Percentiles rank a stretch among this genome's conserved stretches.
phyloP scores from a whole-genome alignment of 2,797 vertebrate genomes.

The Chelonia mydas region DNA sequence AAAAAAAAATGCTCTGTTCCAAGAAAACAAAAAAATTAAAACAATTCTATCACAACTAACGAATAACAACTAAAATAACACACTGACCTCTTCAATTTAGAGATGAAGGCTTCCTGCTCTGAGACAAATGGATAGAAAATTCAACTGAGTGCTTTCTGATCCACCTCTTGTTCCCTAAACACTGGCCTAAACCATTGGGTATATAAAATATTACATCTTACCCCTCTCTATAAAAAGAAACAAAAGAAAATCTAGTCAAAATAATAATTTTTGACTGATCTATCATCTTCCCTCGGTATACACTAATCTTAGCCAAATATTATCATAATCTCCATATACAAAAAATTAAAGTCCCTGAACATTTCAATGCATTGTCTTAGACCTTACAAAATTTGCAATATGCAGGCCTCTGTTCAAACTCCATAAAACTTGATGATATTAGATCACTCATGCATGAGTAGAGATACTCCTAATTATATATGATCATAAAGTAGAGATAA shows the following conservation, averaged over 20 bases:
- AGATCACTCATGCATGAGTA: background rate
- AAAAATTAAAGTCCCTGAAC: background rate
- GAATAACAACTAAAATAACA: background rate
- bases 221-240: background rate
- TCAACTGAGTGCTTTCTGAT: background rate
- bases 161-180: background rate
- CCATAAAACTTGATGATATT: background rate
- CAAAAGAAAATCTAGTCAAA: background rate
- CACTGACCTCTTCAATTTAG: background rate
- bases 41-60: background rate
- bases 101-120: background rate
- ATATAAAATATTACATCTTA: background rate
- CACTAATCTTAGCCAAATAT: background rate
- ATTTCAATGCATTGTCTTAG: background rate
- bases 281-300: background rate
- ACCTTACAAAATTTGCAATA: background rate
- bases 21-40: background rate
- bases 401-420: background rate
- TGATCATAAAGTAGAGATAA: background rate
- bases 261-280: background rate
- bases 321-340: background rate
- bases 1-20: background rate
- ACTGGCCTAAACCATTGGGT: background rate
- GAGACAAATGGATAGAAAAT: background rate
- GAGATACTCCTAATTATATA: background rate